Evolutionary conservation across 2,113 vertebrate genomes (phyloP).

Genomic region (Terrapene triunguis): DNA sequence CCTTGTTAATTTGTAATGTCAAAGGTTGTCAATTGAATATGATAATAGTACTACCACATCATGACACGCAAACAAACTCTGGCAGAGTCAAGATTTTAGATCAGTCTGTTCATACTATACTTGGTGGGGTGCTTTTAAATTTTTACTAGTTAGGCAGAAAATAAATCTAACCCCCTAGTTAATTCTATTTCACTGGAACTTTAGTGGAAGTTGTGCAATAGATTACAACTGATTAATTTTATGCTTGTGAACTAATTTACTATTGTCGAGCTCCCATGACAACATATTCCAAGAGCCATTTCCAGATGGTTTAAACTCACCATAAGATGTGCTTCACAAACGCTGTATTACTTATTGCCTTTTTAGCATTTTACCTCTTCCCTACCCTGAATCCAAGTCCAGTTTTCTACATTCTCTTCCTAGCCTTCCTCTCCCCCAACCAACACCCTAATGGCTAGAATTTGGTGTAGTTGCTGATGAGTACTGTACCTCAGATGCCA

Average conservation of each 20-base stretch:
- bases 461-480: background rate
- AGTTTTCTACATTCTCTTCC: background rate
- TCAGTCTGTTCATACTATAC: background rate
- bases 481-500: background rate
- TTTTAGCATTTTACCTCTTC: background rate
- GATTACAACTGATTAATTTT: conserved; percentile 45
- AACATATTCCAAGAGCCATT: conserved; percentile 14
- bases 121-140: background rate
- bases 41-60: background rate
- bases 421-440: background rate
- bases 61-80: background rate
- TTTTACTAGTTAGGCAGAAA: conserved; percentile 23
- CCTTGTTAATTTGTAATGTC: background rate
- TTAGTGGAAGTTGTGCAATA: conserved; percentile 40
- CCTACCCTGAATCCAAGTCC: background rate
- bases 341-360: background rate
- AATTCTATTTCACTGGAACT: conserved; percentile 19
- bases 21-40: background rate
- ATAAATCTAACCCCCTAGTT: conserved; percentile 19
- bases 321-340: background rate
- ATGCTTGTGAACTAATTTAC: conserved; percentile 50
- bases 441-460: background rate
- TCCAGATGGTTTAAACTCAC: conserved; percentile 22
- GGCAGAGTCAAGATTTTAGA: background rate
- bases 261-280: conserved; percentile 22